Base-by-base conservation (phyloP, 2,797 vertebrate genomes). In the Dicrostonyx torquatus region DNA sequence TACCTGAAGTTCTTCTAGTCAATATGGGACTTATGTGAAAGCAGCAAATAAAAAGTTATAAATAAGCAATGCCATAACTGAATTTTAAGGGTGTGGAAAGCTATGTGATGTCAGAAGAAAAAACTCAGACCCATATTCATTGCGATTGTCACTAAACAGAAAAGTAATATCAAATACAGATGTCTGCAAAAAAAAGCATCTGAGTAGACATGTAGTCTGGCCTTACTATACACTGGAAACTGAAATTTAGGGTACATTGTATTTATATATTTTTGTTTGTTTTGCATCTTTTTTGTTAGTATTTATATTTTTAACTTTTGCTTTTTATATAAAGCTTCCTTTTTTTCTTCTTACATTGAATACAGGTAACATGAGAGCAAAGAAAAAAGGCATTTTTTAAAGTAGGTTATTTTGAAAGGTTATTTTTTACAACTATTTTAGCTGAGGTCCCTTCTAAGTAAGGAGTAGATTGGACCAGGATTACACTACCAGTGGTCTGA, bases 141-240 rank as follows among this genome's bases (percentile, higher is more conserved):
- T 6, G 12, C 37, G 29, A 43, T 7, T 5, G 0, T 37, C 60
- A 48, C 31, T 17, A n/a, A 40, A 20, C 8, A 13, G 45, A 73
- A 55, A 43, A 62, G 53, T 26, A 68, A 6, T 13, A 6, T 7
- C 7, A 2, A 3, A 0, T 2, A 5, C 1, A 62, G 22, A 55
- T 73, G 10, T 24, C 1, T 31, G 12, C 12, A 64, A 58, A 75
- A 2, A 58, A 58, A 78, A 5, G 29, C 8, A 1, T n/a, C 40
- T 40, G 84, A 22, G 4, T 48, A 55, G 77, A 75, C 15, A 26
- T 18, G 0, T 1, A 1, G 10, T 34, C 8, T 34, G 66, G 13
- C 20, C 73, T 50, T 22, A 6, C 6, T 1, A 2, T 5, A 2
- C 68, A 83, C 58, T 15, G 8, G 12, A 12, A 6, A 26, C 60